Evolutionary conservation across 37 sponge, comb jelly and placozoan species (phyloP), one percentile per base, ranked within the genome.

Genomic region (Ephydatia muelleri): DNA sequence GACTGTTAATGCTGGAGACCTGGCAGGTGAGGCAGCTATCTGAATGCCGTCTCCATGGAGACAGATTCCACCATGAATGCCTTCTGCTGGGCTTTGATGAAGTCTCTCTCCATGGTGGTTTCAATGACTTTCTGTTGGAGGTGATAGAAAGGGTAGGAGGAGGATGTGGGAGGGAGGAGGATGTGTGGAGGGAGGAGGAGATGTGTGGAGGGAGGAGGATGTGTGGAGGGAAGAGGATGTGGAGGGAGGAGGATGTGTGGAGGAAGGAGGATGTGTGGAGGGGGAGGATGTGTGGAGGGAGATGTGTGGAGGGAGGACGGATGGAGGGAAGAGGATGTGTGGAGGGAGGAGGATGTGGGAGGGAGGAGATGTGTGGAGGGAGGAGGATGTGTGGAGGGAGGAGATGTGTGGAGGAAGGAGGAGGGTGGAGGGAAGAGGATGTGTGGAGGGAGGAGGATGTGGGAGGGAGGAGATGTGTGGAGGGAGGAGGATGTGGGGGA

Each of bases 31-130:
- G 11, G 69, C 75, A 14, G 49, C 29, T 2, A 22, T 29, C 4
- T 37, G n/a, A 27, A 91, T 34, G 19, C 91, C 91, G n/a, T 86
- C 64, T 86, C 82, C 19, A 40, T 49, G 22, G 32, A 49, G 16
- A 82, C 35, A 28, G 77, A 76, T 38, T 80, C 70, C 72, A 30
- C 48, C 49, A 30, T 79, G 5, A 28, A n/a, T n/a, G 28, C 47
- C 27, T 71, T 79, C 31, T 83, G 83, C 0, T 80, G 68, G 2
- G 73, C 69, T 67, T 84, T 87, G 80, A 84, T 87, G 68, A 85
- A 87, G 80, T 91, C 88, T 34, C 80, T 83, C 84, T 91, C 92
- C 68, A 85, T 76, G 8, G 49, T 72, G 14, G 83, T 67, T 38
- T 91, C 92, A 19, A 87, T 35, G 68, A 87, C 31, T 29, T 28